Base-by-base conservation (phyloP, 2,797 vertebrate genomes). In the Sebastes jordani region DNA sequence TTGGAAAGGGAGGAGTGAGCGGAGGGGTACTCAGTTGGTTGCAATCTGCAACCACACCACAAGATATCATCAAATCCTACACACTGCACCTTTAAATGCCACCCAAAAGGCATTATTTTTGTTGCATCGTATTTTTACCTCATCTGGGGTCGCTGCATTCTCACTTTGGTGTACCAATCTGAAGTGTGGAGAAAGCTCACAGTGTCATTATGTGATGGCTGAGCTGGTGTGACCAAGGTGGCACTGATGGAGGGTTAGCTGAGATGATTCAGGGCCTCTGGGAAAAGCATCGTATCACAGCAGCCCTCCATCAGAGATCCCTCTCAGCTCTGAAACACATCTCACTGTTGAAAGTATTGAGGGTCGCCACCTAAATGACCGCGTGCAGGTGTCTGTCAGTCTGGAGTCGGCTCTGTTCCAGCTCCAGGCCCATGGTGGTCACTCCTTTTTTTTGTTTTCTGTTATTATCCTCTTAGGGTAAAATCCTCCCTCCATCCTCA, bases 381-480 rank as follows among this genome's bases (percentile, higher is more conserved):
- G n/a, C 7, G 69, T 58, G 30, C 34, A 62, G 67, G 27, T 30
- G 36, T 55, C 14, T 0, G 38, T 42, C 38, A 78, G 54, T 42
- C 25, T 30, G 61, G 34, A 52, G 75, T 76, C 55, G 42, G 42
- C 23, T 1, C 14, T 49, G 71, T 62, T 62, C 64, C 61, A 54
- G 68, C 62, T 60, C 20, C 36, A 52, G 71, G 36, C 29, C 54
- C 60, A 0, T 29, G 71, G 72, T 85, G 80, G 76, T 86, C 77
- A 63, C 71, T 80, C 68, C 52, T 55, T 55, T 25, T 25, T 77
- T 66, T 78, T 76, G 30, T 78, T 86, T 83, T 84, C 67, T 79
- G 79, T 85, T 73, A 88, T 90, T 90, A 93, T 93, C 91, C 89
- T 92, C 90, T 91, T 86, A 80, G 69, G 16, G 71, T 60, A 91